These are phyloP conservation scores for Tenualosa ilisha DNA, from an alignment of 2,797 vertebrate species.

Conservation along the genomic window DNA sequence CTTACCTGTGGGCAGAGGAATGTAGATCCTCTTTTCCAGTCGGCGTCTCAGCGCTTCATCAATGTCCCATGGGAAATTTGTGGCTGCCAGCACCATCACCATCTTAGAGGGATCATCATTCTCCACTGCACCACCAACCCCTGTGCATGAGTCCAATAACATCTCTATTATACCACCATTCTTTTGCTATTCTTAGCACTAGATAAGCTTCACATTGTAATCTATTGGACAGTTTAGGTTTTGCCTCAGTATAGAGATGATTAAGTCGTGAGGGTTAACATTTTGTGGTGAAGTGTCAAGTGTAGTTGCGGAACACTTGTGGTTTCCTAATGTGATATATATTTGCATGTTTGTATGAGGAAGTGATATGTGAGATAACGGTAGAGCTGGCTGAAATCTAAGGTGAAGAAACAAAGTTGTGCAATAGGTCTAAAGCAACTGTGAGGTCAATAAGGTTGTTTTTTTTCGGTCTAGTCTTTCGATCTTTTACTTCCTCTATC, in stretches of 20 bases:
- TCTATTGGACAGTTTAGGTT: background rate
- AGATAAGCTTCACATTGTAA: background rate
- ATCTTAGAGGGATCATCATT: slow-evolving; percentile 96
- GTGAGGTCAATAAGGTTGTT: background rate
- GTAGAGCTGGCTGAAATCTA: background rate
- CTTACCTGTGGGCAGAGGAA: slow-evolving; percentile 91
- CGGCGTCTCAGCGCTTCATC: slow-evolving; percentile 94
- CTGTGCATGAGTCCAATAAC: slow-evolving; percentile 60
- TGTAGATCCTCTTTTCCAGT: slow-evolving; percentile 97
- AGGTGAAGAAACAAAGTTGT: background rate
- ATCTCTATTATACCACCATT: background rate
- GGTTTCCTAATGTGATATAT: background rate
- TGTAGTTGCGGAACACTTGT: background rate
- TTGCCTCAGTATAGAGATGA: background rate
- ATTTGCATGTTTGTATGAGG: background rate
- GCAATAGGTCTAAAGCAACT: background rate
- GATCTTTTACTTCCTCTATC: background rate
- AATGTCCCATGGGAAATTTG: slow-evolving; percentile 99
- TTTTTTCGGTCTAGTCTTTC: background rate
- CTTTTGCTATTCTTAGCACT: too few relatives aligned
- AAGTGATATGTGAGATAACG: background rate
- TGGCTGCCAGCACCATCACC: slow-evolving; percentile 98
- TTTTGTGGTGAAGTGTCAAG: background rate
- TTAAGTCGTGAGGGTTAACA: background rate
- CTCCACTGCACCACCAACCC: slow-evolving; percentile 90